Base-by-base conservation (phyloP, 2,888 invertebrate genomes). In the Caenorhabditis uteleia region DNA sequence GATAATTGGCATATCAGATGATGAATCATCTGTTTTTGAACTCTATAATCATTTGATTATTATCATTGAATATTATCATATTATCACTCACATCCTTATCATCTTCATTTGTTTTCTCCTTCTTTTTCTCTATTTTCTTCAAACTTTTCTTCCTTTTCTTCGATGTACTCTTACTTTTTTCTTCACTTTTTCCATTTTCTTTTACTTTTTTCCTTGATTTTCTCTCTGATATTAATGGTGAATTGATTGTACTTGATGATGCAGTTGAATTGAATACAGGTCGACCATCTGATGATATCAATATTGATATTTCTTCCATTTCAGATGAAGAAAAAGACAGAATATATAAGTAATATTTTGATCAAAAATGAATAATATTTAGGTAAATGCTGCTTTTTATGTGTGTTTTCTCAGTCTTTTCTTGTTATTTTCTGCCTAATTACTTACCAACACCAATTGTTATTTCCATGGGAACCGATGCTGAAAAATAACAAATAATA, bases 401-500 rank as follows among this genome's bases (percentile, higher is more conserved):
- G 7, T 14, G 14, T 10, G 8, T 10, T 14, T 14, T 29, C 31
- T 29, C 31, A 29, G 8, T 10, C 31, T 29, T 14, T 29, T 29
- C 8, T 21, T 8, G 5, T 3, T 14, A 18, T 5, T 39, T n/a
- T 33, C 14, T 12, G 6, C 12, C 20, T 39, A 39, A 39, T 20
- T 21, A 16, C 39, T 23, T 21, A 45, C 45, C 45, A 18, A 5
- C 10, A 12, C 45, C 45, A 26, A 45, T 45, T n/a, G 33, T 45
- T 6, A 45, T 45, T 33, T 45, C 45, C 45, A 45, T 45, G n/a
- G 45, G 45, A 45, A 45, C 45, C 25, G 45, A 45, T n/a, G 45
- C 45, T 45, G 33, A 10, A 45, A 45, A 45, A 25, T 31, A 7
- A 10, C 8, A 5, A 31, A 10, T 29, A 14, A 29, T 10, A 7